Evolutionary conservation across 2,113 vertebrate species (phyloP).

Genomic region (Antechinus flavipes): DNA sequence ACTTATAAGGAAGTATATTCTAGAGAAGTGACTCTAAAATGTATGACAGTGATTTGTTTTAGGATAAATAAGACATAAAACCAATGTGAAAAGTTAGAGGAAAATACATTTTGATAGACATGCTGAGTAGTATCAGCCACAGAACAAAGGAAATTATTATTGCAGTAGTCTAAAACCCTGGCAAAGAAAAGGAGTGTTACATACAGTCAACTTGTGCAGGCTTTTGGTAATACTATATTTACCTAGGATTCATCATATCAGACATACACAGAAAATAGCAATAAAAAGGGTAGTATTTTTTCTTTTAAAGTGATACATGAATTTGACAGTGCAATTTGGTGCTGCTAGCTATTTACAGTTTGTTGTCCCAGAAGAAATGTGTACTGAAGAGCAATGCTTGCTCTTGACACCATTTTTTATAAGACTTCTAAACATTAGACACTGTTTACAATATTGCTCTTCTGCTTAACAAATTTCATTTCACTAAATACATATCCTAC

Average conservation of each 20-base stretch:
- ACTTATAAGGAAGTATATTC: conserved; percentile 42
- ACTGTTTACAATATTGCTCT: conserved; percentile 16
- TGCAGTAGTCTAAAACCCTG: background rate
- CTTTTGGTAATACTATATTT: conserved; percentile 66
- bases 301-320: conserved; percentile 61
- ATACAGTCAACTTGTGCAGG: conserved; percentile 5
- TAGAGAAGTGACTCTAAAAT: conserved; percentile 35
- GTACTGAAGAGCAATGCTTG: conserved; percentile 48
- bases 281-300: conserved; percentile 74
- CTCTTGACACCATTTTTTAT: conserved; percentile 56
- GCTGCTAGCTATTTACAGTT: conserved; percentile 57
- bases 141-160: conserved; percentile 63
- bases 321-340: conserved; percentile 67
- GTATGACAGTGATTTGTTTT: conserved; percentile 58
- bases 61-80: conserved; percentile 67
- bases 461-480: conserved; percentile 30
- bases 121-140: conserved; percentile 36
- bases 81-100: conserved; percentile 1
- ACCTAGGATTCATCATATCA: conserved; percentile 50
- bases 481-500: background rate
- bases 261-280: conserved; percentile 64
- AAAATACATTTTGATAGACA: conserved; percentile 28
- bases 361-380: conserved; percentile 59
- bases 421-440: conserved; percentile 62
- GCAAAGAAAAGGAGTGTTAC: conserved; percentile 51